Percentiles rank a stretch among this genome's conserved stretches.
Evolutionary conservation across 2,797 vertebrate genomes (phyloP).

Genomic region (Pitangus sulphuratus): DNA sequence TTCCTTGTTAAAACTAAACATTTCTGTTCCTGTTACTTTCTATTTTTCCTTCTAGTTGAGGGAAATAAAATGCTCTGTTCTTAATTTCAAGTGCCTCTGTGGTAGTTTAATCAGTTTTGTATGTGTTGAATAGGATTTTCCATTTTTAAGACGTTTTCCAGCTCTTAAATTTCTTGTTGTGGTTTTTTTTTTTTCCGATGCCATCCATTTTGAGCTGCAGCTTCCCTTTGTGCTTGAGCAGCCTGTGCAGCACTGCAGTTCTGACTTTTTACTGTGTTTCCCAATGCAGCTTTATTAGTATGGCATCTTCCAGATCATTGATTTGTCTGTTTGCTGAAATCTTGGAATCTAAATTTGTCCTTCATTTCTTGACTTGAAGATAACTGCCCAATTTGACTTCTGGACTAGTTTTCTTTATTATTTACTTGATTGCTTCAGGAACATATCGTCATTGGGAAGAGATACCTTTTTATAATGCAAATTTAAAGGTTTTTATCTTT

Average conservation of each 20-base stretch:
- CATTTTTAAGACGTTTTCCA: background rate
- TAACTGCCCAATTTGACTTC: background rate
- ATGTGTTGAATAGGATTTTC: background rate
- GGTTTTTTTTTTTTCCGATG: background rate
- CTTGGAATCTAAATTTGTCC: background rate
- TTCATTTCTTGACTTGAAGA: background rate
- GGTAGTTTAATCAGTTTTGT: background rate
- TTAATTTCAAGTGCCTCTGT: background rate
- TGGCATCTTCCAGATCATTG: background rate
- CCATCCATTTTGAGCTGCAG: constrained; percentile 65
- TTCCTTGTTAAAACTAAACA: background rate
- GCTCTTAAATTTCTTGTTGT: background rate
- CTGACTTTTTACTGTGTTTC: background rate
- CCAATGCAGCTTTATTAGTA: constrained; percentile 1
- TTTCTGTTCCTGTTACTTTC: background rate
- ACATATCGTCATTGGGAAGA: background rate
- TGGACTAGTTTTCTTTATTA: background rate
- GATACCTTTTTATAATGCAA: background rate
- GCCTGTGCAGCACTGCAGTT: constrained; percentile 21
- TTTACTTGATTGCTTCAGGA: background rate
- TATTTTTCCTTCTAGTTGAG: background rate
- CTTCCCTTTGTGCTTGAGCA: constrained; percentile 47
- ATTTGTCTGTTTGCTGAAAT: background rate
- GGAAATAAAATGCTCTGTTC: background rate
- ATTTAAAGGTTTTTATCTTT: background rate